Conservation (phyloP, 1,140 invertebrate species). For the Himalopsyche phryganea region DNA sequence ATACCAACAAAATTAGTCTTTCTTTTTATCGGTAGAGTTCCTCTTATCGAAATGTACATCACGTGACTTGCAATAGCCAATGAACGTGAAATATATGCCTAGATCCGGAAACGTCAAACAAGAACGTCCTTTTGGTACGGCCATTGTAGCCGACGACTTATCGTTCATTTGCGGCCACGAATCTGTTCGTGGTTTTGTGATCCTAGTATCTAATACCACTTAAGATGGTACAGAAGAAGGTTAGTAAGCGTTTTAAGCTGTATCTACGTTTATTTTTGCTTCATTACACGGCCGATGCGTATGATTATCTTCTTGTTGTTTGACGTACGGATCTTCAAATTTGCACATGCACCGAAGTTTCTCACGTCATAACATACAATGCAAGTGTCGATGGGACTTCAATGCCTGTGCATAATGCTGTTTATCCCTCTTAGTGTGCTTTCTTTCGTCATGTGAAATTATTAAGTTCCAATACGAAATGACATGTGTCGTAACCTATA, state of each 20-base stretch:
- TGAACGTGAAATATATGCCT: slow-evolving; percentile 1
- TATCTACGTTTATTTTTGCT: slow-evolving; percentile 7
- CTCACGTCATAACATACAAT: background rate
- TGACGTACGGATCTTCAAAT: background rate
- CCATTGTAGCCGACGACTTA: slow-evolving; percentile 51
- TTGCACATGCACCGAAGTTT: slow-evolving; percentile 13
- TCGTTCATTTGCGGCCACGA: slow-evolving; percentile 46
- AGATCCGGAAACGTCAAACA: slow-evolving; percentile 22
- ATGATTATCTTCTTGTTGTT: slow-evolving; percentile 4
- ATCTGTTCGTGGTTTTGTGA: slow-evolving; percentile 51
- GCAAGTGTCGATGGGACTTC: background rate
- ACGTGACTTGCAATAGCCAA: slow-evolving; percentile 19
- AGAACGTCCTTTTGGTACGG: slow-evolving; percentile 48
- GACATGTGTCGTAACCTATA: no score
- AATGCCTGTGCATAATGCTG: background rate
- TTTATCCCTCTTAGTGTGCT: background rate
- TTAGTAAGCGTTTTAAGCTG: slow-evolving; percentile 34
- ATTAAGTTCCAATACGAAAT: no score
- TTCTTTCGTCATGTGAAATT: no score
- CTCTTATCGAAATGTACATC: no score
- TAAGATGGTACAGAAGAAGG: slow-evolving; percentile 56
- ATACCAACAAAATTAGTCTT: no score
- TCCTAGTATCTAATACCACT: slow-evolving; percentile 45
- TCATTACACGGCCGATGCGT: background rate
- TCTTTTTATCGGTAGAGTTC: no score